Percentiles rank a stretch among this genome's conserved stretches.
Evolutionary conservation across 1,140 invertebrate species (phyloP).

Genomic region (Portunus trituberculatus): DNA sequence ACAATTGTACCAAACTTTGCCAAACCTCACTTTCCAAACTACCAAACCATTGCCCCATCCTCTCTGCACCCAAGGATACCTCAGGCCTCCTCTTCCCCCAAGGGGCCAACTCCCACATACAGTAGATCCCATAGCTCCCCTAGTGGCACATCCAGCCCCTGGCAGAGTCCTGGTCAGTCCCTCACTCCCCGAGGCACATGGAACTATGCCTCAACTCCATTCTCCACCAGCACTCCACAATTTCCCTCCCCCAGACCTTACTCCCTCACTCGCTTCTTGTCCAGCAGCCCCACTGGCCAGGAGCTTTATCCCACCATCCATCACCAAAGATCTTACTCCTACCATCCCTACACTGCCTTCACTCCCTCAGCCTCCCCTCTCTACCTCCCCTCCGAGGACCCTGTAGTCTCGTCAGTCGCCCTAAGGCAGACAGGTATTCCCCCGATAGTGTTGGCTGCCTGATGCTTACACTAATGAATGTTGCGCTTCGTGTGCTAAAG

Average conservation of each 20-base stretch:
- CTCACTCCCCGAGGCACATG: constrained; percentile 8
- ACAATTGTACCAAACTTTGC: constrained; percentile 78
- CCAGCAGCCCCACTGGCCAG: constrained; percentile 42
- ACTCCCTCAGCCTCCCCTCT: constrained; percentile 75
- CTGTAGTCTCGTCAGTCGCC: constrained; percentile 75
- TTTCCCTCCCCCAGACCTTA: constrained; percentile 62
- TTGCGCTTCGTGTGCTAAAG: constrained; percentile 40
- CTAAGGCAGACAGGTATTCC: constrained; percentile 77
- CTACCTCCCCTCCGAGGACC: constrained; percentile 77
- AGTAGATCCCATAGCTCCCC: constrained; percentile 62
- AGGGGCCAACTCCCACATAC: constrained; percentile 48
- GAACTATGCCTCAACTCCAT: constrained; percentile 49
- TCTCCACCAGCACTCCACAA: constrained; percentile 44
- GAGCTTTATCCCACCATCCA: constrained; percentile 57
- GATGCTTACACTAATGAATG: constrained; percentile 66
- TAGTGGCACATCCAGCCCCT: constrained; percentile 53
- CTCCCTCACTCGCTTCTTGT: constrained; percentile 65
- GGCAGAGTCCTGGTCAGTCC: constrained; percentile 36
- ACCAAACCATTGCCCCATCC: constrained; percentile 62
- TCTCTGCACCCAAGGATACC: constrained; percentile 57
- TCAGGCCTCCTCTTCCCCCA: constrained; percentile 68
- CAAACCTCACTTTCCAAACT: constrained; percentile 77
- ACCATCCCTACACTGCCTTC: constrained; percentile 69
- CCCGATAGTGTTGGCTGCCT: constrained; percentile 72
- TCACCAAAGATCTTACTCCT: constrained; percentile 73